Evolutionary conservation across 2,888 invertebrate species (phyloP).

Genomic region (Kuschelorhynchus macadamiae): DNA sequence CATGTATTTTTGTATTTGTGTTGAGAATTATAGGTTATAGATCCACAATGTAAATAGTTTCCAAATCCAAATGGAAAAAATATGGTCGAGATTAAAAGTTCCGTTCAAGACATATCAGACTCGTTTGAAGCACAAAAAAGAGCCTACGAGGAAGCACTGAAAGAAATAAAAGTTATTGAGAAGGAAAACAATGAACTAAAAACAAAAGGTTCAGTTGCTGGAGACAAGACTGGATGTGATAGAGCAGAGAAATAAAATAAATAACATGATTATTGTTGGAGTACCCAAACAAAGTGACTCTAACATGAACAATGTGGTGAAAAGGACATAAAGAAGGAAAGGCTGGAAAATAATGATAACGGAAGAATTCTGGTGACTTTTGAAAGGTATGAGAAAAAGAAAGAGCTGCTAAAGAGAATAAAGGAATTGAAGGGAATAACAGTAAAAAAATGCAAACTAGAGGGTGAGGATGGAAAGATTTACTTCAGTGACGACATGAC

Average conservation of each 20-base stretch:
- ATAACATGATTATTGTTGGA: too few relatives aligned
- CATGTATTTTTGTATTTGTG: too few relatives aligned
- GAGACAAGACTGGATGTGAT: slow-evolving; percentile 30
- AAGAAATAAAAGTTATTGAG: slow-evolving; percentile 16
- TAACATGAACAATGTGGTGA: not conserved
- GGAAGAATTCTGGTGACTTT: slow-evolving; percentile 22
- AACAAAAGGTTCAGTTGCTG: slow-evolving; percentile 15
- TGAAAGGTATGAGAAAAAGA: slow-evolving; percentile 3
- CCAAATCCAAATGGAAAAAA: too few relatives aligned
- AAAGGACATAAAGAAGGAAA: slow-evolving; percentile 11
- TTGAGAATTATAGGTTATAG: too few relatives aligned
- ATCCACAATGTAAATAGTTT: too few relatives aligned
- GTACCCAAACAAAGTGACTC: slow-evolving; percentile 27
- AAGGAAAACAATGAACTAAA: slow-evolving; percentile 29
- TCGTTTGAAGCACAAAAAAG: slow-evolving; percentile 35
- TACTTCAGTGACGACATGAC: slow-evolving; percentile 30
- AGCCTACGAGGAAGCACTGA: slow-evolving; percentile 3
- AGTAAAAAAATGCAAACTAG: too few relatives aligned
- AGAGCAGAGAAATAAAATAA: too few relatives aligned
- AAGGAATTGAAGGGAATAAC: slow-evolving; percentile 28
- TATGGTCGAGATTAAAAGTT: too few relatives aligned
- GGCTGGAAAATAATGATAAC: not conserved
- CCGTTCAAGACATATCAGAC: slow-evolving; percentile 27
- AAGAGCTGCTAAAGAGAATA: slow-evolving; percentile 11
- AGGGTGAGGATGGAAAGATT: slow-evolving; percentile 27